Conservation (phyloP, 2,113 vertebrate genomes). For the Nannospalax galili region DNA sequence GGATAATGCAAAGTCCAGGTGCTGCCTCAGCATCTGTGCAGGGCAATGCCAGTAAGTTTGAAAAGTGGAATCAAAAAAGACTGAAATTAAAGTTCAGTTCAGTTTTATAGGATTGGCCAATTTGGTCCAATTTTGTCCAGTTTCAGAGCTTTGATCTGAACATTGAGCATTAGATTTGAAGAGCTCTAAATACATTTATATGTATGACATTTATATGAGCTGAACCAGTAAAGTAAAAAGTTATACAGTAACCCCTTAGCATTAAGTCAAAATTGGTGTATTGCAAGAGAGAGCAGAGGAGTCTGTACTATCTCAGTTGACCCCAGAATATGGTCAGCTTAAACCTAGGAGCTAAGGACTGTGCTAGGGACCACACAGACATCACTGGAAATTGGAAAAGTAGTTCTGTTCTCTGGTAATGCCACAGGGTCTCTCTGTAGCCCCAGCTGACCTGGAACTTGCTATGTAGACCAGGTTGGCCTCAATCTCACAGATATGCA, state of each 20-base stretch:
- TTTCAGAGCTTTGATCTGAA: neutral
- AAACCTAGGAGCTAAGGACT: neutral
- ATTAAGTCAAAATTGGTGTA: neutral
- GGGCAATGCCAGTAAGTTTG: neutral
- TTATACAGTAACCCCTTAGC: neutral
- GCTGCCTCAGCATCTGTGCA: neutral
- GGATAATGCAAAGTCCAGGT: neutral
- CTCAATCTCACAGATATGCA: too few species aligned
- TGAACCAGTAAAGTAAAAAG: constrained; percentile 25
- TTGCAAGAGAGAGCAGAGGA: neutral
- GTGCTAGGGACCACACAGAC: neutral
- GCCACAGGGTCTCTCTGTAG: too few species aligned
- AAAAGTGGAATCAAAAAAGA: neutral
- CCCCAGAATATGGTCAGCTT: neutral
- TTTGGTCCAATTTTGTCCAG: neutral
- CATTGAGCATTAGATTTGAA: neutral
- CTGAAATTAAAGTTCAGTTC: constrained; percentile 5
- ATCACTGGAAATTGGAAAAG: neutral
- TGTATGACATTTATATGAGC: neutral
- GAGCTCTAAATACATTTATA: neutral
- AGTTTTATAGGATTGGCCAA: neutral
- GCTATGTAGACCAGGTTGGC: too few species aligned
- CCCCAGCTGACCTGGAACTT: too few species aligned
- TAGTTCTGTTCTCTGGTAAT: neutral
- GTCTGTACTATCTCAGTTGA: neutral